phyloP scores from a whole-genome alignment of 2,888 invertebrate genomes.

The Tinea trinotella region DNA sequence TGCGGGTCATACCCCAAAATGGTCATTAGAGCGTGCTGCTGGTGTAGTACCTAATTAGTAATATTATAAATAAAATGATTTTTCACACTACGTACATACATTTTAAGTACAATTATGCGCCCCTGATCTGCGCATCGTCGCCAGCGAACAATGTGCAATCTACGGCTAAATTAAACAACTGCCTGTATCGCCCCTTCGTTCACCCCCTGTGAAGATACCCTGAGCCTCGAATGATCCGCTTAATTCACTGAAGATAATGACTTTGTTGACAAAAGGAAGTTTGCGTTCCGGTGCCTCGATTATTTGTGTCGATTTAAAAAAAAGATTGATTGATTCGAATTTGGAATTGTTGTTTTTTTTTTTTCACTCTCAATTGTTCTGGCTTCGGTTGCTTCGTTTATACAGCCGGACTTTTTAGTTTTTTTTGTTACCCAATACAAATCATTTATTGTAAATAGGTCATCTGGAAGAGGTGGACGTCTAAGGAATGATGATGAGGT shows the following conservation, averaged over 20 bases:
- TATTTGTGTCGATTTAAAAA: constrained; percentile 8
- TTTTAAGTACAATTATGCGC: constrained; percentile 15
- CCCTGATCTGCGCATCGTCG: constrained; percentile 19
- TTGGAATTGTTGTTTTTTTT: not conserved
- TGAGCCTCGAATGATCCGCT: constrained; percentile 15
- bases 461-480: too few species aligned
- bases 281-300: constrained; percentile 8
- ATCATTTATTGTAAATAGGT: too few species aligned
- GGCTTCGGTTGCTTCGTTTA: not conserved
- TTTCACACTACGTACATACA: constrained; percentile 3
- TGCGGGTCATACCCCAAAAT: too few species aligned
- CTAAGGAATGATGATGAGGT: too few species aligned
- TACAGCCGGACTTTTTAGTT: too few species aligned
- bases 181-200: constrained; percentile 27
- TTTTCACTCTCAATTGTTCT: not conserved
- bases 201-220: constrained; percentile 18
- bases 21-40: too few species aligned
- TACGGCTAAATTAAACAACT: constrained; percentile 67
- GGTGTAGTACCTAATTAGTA: too few species aligned
- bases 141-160: constrained; percentile 64
- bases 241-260: constrained; percentile 18
- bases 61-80: not conserved
- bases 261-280: constrained; percentile 18
- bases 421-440: too few species aligned
- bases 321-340: constrained; percentile 13